Conservation (phyloP, 2,888 invertebrate genomes). For the Priocnemis perturbator region DNA sequence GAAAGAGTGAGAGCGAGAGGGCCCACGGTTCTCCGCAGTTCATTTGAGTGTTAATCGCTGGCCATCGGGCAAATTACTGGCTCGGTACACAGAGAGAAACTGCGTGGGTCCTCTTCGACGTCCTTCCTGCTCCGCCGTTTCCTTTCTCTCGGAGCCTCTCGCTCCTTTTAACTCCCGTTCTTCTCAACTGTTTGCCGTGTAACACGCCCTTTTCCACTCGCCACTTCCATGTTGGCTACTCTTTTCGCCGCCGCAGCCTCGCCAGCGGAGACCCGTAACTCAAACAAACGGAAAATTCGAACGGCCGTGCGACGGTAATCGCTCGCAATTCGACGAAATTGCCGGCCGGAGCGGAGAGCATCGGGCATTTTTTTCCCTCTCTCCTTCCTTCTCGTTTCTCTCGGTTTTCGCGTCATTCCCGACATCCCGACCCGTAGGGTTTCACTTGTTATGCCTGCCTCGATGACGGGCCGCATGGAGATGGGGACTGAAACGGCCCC, state of each 20-base stretch:
- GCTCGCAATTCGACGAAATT: constrained; percentile 55
- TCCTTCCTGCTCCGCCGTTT: constrained; percentile 11
- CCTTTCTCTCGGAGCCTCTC: constrained; percentile 18
- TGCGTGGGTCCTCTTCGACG: constrained; percentile 16
- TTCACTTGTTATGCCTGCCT: constrained; percentile 18
- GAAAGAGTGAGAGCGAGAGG: background rate
- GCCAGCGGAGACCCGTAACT: constrained; percentile 52
- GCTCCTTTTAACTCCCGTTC: constrained; percentile 27
- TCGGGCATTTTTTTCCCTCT: constrained; percentile 33
- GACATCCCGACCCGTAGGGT: constrained; percentile 39
- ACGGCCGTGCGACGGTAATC: constrained; percentile 51
- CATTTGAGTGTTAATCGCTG: constrained; percentile 60
- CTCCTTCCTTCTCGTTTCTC: background rate
- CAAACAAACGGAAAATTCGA: constrained; percentile 65
- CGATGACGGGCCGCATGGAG: too few relatives aligned
- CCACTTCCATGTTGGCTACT: background rate
- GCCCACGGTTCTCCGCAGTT: constrained; percentile 32
- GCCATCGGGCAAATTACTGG: constrained; percentile 53
- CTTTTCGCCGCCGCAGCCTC: constrained; percentile 4
- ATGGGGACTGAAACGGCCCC: too few relatives aligned
- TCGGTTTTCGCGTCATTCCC: constrained; percentile 43
- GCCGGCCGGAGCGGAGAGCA: constrained; percentile 39
- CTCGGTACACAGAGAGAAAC: constrained; percentile 41
- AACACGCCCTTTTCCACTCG: constrained; percentile 28
- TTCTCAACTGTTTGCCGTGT: constrained; percentile 32